Conservation (phyloP, 2,888 invertebrate species). For the Boloria selene region DNA sequence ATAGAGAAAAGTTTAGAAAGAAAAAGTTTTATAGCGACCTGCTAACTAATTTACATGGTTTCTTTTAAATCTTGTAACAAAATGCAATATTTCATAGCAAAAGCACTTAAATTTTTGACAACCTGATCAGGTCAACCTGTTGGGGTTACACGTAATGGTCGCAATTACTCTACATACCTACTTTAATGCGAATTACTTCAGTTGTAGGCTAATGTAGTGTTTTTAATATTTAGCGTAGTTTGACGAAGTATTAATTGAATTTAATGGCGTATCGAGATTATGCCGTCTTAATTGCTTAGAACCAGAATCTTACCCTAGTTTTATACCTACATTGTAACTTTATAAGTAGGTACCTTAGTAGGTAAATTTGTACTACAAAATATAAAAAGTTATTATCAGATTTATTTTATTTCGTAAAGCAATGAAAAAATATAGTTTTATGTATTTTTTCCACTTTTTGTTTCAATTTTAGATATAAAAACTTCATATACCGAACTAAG, state of each 20-base stretch:
- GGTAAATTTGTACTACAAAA: too few relatives aligned
- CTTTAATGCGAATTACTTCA: constrained; percentile 11
- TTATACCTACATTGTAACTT: not conserved
- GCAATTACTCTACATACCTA: constrained; percentile 25
- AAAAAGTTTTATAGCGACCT: too few relatives aligned
- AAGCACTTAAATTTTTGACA: constrained; percentile 4
- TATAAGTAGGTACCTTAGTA: not conserved
- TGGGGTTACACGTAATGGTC: constrained; percentile 20
- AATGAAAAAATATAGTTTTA: too few relatives aligned
- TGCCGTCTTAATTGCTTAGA: not conserved
- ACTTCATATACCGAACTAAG: too few relatives aligned
- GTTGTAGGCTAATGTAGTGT: constrained; percentile 19
- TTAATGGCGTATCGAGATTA: constrained; percentile 1
- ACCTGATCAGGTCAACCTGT: constrained; percentile 24
- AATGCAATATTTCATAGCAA: too few relatives aligned
- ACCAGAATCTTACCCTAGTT: constrained; percentile 4
- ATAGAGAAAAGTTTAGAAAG: too few relatives aligned
- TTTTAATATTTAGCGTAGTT: not conserved
- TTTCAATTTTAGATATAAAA: too few relatives aligned
- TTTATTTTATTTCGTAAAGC: too few relatives aligned
- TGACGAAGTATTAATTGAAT: constrained; percentile 6
- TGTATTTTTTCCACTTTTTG: too few relatives aligned
- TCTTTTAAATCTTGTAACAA: too few relatives aligned
- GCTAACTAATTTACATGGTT: too few relatives aligned
- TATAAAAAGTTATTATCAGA: too few relatives aligned